Evolutionary conservation across 2,113 vertebrate genomes (phyloP).

Genomic region (Megaceryle maxima): DNA sequence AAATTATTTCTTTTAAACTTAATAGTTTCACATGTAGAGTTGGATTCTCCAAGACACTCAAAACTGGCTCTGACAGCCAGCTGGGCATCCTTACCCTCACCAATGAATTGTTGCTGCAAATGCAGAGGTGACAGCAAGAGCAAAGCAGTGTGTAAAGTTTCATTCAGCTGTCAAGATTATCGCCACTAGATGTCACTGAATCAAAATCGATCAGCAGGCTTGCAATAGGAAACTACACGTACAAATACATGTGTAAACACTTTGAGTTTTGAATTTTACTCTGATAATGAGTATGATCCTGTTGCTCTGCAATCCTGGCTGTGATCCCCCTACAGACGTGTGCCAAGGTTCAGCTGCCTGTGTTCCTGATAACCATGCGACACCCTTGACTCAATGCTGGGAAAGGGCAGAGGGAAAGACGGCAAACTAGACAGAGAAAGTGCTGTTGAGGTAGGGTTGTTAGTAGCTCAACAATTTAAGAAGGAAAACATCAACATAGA

Average conservation of each 20-base stretch:
- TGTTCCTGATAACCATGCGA: background rate
- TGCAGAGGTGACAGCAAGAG: background rate
- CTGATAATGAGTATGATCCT: background rate
- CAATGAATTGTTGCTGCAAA: background rate
- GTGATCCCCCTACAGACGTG: fast-evolving
- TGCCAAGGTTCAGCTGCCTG: background rate
- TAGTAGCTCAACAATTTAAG: background rate
- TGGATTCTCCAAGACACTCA: background rate
- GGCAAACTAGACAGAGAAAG: background rate
- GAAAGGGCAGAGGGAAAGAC: background rate
- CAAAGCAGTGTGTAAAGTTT: background rate
- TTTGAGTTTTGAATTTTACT: background rate
- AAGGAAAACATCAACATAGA: background rate
- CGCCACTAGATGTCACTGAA: fast-evolving
- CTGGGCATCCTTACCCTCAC: background rate
- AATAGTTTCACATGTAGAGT: background rate
- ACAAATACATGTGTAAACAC: background rate
- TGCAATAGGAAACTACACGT: background rate
- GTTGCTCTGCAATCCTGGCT: background rate
- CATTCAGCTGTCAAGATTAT: background rate
- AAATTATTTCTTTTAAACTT: background rate
- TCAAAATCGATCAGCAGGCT: background rate
- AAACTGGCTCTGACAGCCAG: background rate
- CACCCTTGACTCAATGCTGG: background rate
- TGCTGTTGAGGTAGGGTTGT: background rate